These are phyloP conservation scores for Crotalus horridus DNA, from an alignment of 2,113 vertebrate genomes.

Conservation along the genomic window DNA sequence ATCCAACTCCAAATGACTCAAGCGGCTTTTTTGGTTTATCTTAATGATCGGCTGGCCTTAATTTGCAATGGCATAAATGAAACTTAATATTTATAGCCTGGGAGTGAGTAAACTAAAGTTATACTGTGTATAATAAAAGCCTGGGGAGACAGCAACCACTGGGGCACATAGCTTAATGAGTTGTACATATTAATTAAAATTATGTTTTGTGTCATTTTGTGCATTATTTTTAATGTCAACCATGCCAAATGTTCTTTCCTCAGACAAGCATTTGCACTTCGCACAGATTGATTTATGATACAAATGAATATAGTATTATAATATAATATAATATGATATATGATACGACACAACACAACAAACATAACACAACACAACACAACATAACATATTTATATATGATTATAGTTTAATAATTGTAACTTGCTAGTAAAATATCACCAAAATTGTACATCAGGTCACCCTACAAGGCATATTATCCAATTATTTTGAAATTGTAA, in stretches of 20 bases:
- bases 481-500: background rate
- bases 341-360: background rate
- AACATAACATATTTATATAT: background rate
- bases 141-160: background rate
- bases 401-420: background rate
- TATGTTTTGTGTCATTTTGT: background rate
- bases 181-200: background rate
- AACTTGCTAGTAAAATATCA: background rate
- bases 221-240: background rate
- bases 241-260: background rate
- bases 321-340: background rate
- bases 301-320: background rate
- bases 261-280: background rate
- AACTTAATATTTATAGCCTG: background rate
- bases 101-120: background rate
- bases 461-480: background rate
- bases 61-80: background rate
- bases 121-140: background rate
- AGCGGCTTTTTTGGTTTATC: background rate
- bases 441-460: background rate
- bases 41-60: background rate
- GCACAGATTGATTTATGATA: background rate
- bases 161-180: background rate
- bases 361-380: background rate
- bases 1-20: background rate